Conservation (phyloP, 2,113 vertebrate species). For the Salvelinus alpinus region DNA sequence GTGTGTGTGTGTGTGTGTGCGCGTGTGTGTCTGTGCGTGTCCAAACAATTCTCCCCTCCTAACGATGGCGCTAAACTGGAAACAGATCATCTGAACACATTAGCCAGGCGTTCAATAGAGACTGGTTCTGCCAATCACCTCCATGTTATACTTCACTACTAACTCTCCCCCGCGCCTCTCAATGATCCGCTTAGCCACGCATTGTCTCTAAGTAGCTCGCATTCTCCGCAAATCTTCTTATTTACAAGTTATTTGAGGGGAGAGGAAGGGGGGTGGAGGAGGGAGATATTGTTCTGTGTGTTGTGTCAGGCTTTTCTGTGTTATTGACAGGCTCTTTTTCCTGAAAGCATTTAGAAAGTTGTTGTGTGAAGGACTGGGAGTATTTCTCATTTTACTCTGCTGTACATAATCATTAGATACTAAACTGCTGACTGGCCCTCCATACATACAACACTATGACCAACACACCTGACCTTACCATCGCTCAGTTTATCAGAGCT, state of each 20-base stretch:
- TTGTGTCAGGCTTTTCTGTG: constrained; percentile 33
- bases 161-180: constrained; percentile 21
- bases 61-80: neutral
- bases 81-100: constrained; percentile 5
- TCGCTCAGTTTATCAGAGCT: neutral
- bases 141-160: constrained; percentile 35
- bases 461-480: neutral
- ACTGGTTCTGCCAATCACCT: constrained; percentile 39
- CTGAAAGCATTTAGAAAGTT: neutral
- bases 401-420: constrained; percentile 40
- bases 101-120: constrained; percentile 35
- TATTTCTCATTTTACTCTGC: constrained; percentile 36
- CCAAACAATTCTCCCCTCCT: neutral
- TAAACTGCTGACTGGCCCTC: constrained; percentile 50
- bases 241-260: constrained; percentile 44
- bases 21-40: neutral
- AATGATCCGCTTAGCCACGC: constrained; percentile 35
- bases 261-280: neutral
- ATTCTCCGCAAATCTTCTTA: constrained; percentile 47
- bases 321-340: constrained; percentile 40
- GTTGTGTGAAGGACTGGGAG: constrained; percentile 28
- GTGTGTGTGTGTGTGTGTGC: neutral
- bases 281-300: constrained; percentile 8
- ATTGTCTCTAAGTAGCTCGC: constrained; percentile 42
- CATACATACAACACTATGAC: too few relatives aligned